Percentiles rank a stretch among this genome's conserved stretches.
phyloP scores from a whole-genome alignment of 2,797 vertebrate species.

The Alfaro cultratus region DNA sequence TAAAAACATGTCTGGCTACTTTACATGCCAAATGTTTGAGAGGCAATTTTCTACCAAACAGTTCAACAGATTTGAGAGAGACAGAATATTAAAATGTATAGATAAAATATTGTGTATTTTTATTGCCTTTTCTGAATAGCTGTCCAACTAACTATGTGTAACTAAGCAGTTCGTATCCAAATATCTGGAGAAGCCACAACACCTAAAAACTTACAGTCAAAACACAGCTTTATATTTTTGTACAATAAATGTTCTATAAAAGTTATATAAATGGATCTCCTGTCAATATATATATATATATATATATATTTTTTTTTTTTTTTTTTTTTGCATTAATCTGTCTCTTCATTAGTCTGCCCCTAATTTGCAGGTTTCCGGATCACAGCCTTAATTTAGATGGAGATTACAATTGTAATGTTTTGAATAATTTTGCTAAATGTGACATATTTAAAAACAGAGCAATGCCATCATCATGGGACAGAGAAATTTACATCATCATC shows the following conservation, averaged over 20 bases:
- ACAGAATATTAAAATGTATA: neutral
- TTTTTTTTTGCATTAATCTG: neutral
- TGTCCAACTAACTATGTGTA: neutral
- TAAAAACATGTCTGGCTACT: too few species aligned
- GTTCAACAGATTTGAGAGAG: neutral
- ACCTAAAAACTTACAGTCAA: neutral
- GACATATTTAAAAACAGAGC: neutral
- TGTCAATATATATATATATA: neutral
- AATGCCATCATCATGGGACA: neutral
- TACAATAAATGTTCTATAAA: neutral
- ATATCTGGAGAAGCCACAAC: neutral
- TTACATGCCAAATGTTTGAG: neutral
- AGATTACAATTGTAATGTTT: neutral
- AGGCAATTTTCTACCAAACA: neutral
- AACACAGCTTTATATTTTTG: neutral
- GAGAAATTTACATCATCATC: neutral
- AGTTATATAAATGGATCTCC: neutral
- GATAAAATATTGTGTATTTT: neutral
- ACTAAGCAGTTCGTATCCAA: neutral
- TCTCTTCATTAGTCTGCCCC: neutral
- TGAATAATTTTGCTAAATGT: neutral
- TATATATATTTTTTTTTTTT: too few species aligned
- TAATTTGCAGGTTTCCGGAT: neutral
- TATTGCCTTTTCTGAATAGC: neutral
- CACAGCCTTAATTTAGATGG: neutral